Percentiles rank a stretch among this genome's conserved stretches.
Conservation (phyloP, 2,888 invertebrate species). For the Cerastis rubricosa region DNA sequence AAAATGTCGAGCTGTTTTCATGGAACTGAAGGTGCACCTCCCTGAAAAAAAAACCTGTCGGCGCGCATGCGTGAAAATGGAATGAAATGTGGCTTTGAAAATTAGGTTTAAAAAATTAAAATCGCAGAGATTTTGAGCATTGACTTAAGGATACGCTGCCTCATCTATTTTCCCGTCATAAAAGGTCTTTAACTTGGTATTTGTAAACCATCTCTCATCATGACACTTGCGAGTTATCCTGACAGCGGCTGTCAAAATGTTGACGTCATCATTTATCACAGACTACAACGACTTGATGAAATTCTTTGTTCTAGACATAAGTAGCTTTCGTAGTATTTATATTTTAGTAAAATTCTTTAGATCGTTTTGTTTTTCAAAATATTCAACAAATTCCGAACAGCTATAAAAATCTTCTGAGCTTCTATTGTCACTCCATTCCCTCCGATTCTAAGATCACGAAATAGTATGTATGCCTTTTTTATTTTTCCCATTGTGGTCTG, state of each 20-base stretch:
- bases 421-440: constrained; percentile 15
- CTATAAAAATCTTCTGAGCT: background rate
- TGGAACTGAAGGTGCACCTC: too few species aligned
- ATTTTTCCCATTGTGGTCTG: constrained; percentile 65
- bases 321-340: too few species aligned
- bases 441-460: constrained; percentile 48
- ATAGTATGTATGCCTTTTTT: constrained; percentile 55
- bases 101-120: background rate
- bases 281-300: background rate
- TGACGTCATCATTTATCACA: constrained; percentile 12
- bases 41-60: too few species aligned
- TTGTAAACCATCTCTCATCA: constrained; percentile 3
- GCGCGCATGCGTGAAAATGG: too few species aligned
- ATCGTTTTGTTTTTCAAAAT: background rate
- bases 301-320: background rate
- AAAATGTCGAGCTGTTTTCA: too few species aligned
- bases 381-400: background rate
- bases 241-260: constrained; percentile 46
- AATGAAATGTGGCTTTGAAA: accelerated
- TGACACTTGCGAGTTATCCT: constrained; percentile 6
- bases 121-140: background rate
- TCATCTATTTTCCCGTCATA: background rate
- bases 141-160: background rate
- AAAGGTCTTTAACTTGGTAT: background rate
- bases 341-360: background rate